These are phyloP conservation scores for Zapornia atra DNA, from an alignment of 2,113 vertebrate species.

Conservation along the genomic window DNA sequence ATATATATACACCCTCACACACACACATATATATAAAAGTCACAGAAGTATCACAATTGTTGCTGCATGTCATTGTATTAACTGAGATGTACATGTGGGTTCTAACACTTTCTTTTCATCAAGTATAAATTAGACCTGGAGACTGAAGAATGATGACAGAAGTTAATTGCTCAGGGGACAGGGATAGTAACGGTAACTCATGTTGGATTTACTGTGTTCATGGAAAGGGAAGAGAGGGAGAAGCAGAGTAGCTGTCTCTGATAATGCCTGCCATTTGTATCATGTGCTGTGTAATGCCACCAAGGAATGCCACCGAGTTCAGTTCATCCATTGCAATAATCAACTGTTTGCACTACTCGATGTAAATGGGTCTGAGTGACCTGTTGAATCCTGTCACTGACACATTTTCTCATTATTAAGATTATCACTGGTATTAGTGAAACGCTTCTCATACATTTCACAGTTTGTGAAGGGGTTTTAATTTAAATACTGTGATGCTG, in stretches of 20 bases:
- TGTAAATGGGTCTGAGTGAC: background rate
- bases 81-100: background rate
- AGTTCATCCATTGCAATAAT: background rate
- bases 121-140: background rate
- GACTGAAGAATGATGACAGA: background rate
- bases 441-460: background rate
- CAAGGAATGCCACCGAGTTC: background rate
- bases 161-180: background rate
- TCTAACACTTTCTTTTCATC: background rate
- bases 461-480: too few relatives aligned
- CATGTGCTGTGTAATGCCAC: background rate
- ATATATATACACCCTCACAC: too few relatives aligned
- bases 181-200: background rate
- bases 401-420: accelerated
- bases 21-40: too few relatives aligned
- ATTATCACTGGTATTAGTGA: background rate
- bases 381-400: background rate
- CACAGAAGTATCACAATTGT: background rate
- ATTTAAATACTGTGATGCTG: background rate
- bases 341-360: background rate
- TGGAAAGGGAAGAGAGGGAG: background rate
- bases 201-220: background rate
- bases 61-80: background rate
- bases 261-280: background rate
- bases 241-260: background rate